Evolutionary conservation across 2,888 invertebrate species (phyloP).

Genomic region (Loripinus fragilis): DNA sequence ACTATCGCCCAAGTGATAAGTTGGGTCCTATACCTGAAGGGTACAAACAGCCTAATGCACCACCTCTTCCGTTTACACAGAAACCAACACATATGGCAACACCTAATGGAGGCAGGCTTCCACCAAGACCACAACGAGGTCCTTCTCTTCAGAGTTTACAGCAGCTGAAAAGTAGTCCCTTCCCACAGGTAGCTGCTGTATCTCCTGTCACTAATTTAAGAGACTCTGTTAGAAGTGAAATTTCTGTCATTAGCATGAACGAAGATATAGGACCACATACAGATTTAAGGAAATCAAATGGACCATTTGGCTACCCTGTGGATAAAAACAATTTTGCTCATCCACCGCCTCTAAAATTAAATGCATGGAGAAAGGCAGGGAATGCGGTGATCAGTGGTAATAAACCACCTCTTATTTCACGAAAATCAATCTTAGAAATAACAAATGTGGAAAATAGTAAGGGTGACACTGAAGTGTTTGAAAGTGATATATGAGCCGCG

Average conservation of each 20-base stretch:
- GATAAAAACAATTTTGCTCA: not conserved
- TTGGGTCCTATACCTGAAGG: not conserved
- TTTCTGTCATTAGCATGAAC: not conserved
- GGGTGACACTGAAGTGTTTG: not conserved
- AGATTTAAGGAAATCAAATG: not conserved
- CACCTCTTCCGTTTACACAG: not conserved
- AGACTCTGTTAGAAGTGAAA: not conserved
- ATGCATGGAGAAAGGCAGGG: not conserved
- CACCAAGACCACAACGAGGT: not conserved
- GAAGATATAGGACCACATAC: not conserved
- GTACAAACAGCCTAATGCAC: not conserved
- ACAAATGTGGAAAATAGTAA: not conserved
- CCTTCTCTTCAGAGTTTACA: not conserved
- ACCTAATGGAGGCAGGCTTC: not conserved
- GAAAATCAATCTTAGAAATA: conserved; percentile 3
- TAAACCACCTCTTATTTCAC: not conserved
- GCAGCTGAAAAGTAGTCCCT: not conserved
- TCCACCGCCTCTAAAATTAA: not conserved
- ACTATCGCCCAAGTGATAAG: no score
- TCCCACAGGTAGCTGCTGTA: not conserved
- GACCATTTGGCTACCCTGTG: not conserved
- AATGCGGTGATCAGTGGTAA: not conserved
- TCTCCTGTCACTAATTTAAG: not conserved
- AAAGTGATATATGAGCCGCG: not conserved
- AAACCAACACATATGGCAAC: no score